Evolutionary conservation across 2,113 vertebrate species (phyloP).

Genomic region (Pollimyrus isidori): DNA sequence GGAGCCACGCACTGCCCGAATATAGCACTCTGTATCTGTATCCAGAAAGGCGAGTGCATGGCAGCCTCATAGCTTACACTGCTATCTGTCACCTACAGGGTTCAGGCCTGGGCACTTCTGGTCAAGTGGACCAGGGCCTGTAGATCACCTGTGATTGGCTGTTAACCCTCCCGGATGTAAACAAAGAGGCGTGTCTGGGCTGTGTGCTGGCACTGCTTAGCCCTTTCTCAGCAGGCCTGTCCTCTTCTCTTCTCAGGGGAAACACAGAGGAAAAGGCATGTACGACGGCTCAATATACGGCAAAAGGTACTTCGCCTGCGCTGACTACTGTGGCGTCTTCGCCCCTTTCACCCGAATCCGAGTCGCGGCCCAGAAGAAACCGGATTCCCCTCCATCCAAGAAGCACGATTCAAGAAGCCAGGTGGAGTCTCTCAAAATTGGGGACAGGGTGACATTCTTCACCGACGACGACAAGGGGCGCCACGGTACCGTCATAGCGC

Average conservation of each 20-base stretch:
- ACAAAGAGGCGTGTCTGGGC: neutral
- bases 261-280: slow-evolving; percentile 54
- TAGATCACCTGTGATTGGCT: neutral
- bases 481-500: slow-evolving; percentile 58
- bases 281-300: slow-evolving; percentile 27
- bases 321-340: slow-evolving; percentile 58
- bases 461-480: slow-evolving; percentile 33
- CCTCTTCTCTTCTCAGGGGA: neutral
- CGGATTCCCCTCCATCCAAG: neutral
- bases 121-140: neutral
- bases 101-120: neutral
- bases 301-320: slow-evolving; percentile 48
- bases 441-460: slow-evolving; percentile 67
- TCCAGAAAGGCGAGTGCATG: neutral
- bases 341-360: slow-evolving; percentile 57
- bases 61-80: neutral
- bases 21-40: neutral
- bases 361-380: neutral
- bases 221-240: neutral
- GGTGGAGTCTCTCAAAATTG: slow-evolving; percentile 37
- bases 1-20: neutral
- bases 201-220: neutral
- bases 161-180: neutral
- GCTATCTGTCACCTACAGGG: neutral
- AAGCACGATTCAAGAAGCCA: accelerated